These are phyloP conservation scores for Cryptotis parvus DNA, from an alignment of 2,113 vertebrate genomes.

Conservation along the genomic window DNA sequence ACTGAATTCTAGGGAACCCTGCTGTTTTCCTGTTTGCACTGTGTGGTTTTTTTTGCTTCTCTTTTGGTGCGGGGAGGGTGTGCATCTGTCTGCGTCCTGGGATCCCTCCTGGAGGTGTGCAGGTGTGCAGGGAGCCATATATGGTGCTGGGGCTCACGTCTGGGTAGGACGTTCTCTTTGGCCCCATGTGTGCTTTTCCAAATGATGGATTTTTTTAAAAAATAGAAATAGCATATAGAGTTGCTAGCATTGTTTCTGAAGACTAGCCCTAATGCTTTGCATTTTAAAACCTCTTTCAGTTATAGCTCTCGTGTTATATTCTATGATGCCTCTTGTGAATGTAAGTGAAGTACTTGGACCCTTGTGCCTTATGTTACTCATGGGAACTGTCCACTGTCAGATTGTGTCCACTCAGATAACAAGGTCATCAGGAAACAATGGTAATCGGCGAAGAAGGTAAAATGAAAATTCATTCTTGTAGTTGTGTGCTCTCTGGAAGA, in stretches of 20 bases:
- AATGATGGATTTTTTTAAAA: not conserved
- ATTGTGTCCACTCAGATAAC: slow-evolving; percentile 96
- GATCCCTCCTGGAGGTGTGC: no score
- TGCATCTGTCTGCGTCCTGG: no score
- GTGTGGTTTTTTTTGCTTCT: no score
- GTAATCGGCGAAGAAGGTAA: slow-evolving; percentile 93
- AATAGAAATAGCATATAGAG: not conserved
- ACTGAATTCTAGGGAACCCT: not conserved
- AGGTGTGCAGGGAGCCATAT: no score
- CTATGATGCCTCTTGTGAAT: slow-evolving; percentile 91
- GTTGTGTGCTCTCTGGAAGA: not conserved
- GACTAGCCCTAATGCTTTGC: not conserved
- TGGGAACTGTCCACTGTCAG: slow-evolving; percentile 99
- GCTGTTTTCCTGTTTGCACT: no score
- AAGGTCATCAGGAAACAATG: slow-evolving; percentile 87
- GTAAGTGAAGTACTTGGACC: slow-evolving; percentile 95
- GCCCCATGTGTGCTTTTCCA: not conserved
- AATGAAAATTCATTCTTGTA: not conserved
- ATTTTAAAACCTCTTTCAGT: slow-evolving; percentile 84
- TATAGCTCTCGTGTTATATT: slow-evolving; percentile 90
- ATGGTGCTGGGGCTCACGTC: no score
- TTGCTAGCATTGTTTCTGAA: not conserved
- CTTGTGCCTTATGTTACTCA: slow-evolving; percentile 97
- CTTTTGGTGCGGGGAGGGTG: no score
- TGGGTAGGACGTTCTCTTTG: no score